Base-by-base conservation (phyloP, 2,888 invertebrate species). In the Tenthredo livida region DNA sequence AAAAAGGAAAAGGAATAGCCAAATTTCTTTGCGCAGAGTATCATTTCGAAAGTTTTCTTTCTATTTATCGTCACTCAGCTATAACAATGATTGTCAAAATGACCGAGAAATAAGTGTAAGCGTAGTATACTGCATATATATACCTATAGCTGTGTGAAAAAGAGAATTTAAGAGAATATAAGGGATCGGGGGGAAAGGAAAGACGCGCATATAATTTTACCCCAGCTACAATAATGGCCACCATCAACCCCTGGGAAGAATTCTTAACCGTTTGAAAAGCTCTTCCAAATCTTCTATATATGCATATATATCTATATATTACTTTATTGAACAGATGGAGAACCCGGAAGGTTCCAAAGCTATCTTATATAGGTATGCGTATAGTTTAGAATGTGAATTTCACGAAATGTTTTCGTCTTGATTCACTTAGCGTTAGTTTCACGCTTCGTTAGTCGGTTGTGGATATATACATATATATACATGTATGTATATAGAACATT, bases 121-220 rank as follows among this genome's bases (percentile, higher is more conserved):
- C 21, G 61, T 67, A 17, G n/a, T 61, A 65, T 33, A 33, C 2
- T 33, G 2, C 2, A 33, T 33, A 33, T 33, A 4, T 33, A 33
- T 33, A 33, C 4, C 33, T 33, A 33, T 73, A 85, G 72, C 80
- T 58, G 58, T 75, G 37, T 58, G 84, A 85, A 85, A 86, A 84
- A 73, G 85, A 58, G 82, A 84, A 84, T 84, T 86, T n/a, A 47
- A 25, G 72, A 80, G 72, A 85, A 85, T 77, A 85, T 77, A 86
- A 77, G 84, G 67, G 47, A 85, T 84, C 21, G 84, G 80, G 80
- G 86, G 29, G 70, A 65, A 70, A 40, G 65, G 67, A 85, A 33
- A 77, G 37, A 29, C 1, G 17, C 50, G 12, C 50, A 33, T 77
- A n/a, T 77, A n/a, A 54, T 77, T 77, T 50, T 17, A 29, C 43